These are phyloP conservation scores for Platerodrilus igneus DNA, from an alignment of 2,888 invertebrate genomes.

Conservation along the genomic window DNA sequence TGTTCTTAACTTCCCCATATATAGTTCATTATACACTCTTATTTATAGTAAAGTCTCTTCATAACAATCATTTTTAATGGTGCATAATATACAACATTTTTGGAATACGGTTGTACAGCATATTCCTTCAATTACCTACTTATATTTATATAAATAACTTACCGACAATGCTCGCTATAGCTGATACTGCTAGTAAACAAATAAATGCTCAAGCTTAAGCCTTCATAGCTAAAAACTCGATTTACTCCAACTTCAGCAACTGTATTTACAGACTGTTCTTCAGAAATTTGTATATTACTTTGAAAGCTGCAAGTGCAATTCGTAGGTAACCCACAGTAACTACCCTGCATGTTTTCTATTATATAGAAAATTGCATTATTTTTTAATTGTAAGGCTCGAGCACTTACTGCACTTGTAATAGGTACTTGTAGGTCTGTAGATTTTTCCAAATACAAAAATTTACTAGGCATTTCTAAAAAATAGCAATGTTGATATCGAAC, in stretches of 20 bases:
- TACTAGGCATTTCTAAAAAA: constrained; percentile 36
- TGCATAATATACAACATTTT: no score
- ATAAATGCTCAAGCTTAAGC: constrained; percentile 35
- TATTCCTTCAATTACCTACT: no score
- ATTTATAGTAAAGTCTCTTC: no score
- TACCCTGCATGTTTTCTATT: constrained; percentile 33
- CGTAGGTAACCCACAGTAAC: constrained; percentile 35
- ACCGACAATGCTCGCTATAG: constrained; percentile 34
- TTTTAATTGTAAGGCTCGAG: constrained; percentile 30
- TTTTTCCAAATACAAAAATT: constrained; percentile 42
- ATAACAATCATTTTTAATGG: no score
- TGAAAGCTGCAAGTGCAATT: constrained; percentile 40
- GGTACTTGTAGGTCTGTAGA: constrained; percentile 37
- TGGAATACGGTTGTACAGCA: no score
- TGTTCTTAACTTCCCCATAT: no score
- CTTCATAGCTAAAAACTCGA: constrained; percentile 39
- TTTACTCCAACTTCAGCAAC: constrained; percentile 36
- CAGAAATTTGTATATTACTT: constrained; percentile 38
- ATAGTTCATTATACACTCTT: no score
- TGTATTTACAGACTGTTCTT: constrained; percentile 33
- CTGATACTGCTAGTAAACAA: constrained; percentile 40
- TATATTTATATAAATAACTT: no score
- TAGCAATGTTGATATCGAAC: constrained; percentile 5
- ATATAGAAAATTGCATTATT: constrained; percentile 36
- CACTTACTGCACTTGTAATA: constrained; percentile 33